Conservation (phyloP, 2,113 vertebrate species). For the Triplophysa dalaica region DNA sequence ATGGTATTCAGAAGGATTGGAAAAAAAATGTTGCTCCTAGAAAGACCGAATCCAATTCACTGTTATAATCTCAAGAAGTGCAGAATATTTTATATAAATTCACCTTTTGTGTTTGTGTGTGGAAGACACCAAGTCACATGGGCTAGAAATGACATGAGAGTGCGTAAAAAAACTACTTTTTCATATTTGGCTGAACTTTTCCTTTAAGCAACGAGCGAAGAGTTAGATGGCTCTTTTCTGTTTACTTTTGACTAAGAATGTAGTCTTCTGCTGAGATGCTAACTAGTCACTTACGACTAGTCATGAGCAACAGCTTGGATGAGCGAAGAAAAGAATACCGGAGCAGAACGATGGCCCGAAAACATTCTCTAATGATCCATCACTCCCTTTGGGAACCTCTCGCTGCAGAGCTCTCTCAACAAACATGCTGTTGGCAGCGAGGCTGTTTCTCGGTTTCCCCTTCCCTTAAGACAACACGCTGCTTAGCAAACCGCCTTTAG, state of each 20-base stretch:
- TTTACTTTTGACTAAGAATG: not conserved
- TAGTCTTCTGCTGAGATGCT: not conserved
- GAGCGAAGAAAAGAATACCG: slow-evolving; percentile 1
- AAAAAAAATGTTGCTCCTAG: no score
- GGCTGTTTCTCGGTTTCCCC: slow-evolving; percentile 36
- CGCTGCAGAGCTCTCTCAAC: slow-evolving; percentile 30
- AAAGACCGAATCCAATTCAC: no score
- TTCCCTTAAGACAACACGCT: slow-evolving; percentile 60
- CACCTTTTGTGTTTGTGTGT: no score
- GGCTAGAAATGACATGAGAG: no score
- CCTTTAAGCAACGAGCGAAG: not conserved
- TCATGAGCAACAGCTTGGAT: not conserved
- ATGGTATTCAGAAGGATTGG: no score
- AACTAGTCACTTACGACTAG: slow-evolving; percentile 2
- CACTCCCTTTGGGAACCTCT: slow-evolving; percentile 31
- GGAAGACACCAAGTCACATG: no score
- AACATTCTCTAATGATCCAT: slow-evolving; percentile 38
- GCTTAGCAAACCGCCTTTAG: slow-evolving; percentile 59
- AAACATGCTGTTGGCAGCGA: slow-evolving; percentile 30
- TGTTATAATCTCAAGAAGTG: no score
- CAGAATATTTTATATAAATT: no score
- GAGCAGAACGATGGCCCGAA: slow-evolving; percentile 19
- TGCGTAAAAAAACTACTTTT: no score
- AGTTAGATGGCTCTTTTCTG: not conserved
- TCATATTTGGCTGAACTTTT: no score